phyloP scores from a whole-genome alignment of 1,140 invertebrate genomes.

The Leptonema lineaticorne region DNA sequence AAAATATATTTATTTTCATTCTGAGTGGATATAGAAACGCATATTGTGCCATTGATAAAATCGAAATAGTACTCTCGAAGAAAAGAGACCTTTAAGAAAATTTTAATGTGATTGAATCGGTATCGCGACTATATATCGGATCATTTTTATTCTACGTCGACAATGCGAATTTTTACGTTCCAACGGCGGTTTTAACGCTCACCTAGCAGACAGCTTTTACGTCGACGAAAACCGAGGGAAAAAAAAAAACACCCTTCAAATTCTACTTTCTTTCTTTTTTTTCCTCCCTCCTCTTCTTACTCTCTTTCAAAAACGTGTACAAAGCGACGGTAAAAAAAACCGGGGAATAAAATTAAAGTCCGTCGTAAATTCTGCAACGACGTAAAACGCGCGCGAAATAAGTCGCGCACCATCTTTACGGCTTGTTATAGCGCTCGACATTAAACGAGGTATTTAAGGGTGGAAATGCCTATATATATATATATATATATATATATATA shows the following conservation, averaged over 20 bases:
- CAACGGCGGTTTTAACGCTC: neutral
- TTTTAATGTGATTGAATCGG: slow-evolving; percentile 12
- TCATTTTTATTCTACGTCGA: neutral
- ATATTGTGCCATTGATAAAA: no score
- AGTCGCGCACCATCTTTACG: slow-evolving; percentile 15
- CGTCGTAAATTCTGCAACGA: slow-evolving; percentile 19
- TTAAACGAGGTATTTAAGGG: no score
- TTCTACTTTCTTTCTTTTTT: no score
- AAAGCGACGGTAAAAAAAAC: neutral
- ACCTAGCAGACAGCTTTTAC: slow-evolving; percentile 15
- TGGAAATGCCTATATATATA: no score
- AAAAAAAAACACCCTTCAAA: neutral
- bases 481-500: neutral
- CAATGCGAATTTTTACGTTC: slow-evolving; percentile 13
- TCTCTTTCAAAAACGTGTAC: neutral
- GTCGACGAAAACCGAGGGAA: neutral
- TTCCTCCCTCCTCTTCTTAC: no score
- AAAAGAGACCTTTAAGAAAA: no score
- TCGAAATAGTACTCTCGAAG: no score
- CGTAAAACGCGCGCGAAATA: slow-evolving; percentile 16
- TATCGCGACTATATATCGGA: neutral
- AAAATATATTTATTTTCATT: no score
- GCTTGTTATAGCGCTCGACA: slow-evolving; percentile 32
- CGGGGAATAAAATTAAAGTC: slow-evolving; percentile 15
- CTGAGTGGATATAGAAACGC: no score